These are phyloP conservation scores for Nebria salina DNA, from an alignment of 2,888 invertebrate genomes.

Conservation along the genomic window DNA sequence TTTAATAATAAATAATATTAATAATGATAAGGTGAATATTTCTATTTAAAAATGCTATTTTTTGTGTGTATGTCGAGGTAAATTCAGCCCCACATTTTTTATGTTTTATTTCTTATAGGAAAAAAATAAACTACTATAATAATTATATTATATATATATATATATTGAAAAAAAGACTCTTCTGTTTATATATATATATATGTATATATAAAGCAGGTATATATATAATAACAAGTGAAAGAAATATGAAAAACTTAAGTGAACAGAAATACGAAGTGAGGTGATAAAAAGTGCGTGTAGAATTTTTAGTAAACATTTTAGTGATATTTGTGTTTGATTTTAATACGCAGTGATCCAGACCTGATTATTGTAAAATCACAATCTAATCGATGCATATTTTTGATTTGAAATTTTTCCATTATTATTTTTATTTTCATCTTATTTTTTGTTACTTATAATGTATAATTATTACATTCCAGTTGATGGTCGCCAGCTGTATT, in stretches of 20 bases:
- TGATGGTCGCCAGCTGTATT: slow-evolving; percentile 41
- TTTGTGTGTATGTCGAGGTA: slow-evolving; percentile 44
- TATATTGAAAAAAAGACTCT: slow-evolving; percentile 55
- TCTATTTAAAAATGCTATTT: slow-evolving; percentile 44
- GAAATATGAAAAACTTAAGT: slow-evolving; percentile 43
- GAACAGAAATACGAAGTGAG: slow-evolving; percentile 56
- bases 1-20: slow-evolving; percentile 17
- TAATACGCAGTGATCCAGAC: slow-evolving; percentile 37
- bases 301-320: slow-evolving; percentile 54
- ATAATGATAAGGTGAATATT: slow-evolving; percentile 41
- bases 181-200: slow-evolving; percentile 53
- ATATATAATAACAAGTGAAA: slow-evolving; percentile 34
- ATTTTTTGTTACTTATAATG: slow-evolving; percentile 27
- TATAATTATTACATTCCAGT: slow-evolving; percentile 41
- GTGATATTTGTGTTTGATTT: slow-evolving; percentile 59
- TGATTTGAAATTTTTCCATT: slow-evolving; percentile 46
- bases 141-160: slow-evolving; percentile 56
- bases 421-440: slow-evolving; percentile 5
- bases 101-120: slow-evolving; percentile 58
- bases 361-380: slow-evolving; percentile 24
- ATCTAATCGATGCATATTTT: slow-evolving; percentile 43
- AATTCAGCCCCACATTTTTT: slow-evolving; percentile 58
- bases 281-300: slow-evolving; percentile 59
- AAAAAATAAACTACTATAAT: slow-evolving; percentile 57
- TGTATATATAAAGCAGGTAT: background rate